Evolutionary conservation across 2,113 vertebrate genomes (phyloP).

Genomic region (Erythrocercus mccallii): DNA sequence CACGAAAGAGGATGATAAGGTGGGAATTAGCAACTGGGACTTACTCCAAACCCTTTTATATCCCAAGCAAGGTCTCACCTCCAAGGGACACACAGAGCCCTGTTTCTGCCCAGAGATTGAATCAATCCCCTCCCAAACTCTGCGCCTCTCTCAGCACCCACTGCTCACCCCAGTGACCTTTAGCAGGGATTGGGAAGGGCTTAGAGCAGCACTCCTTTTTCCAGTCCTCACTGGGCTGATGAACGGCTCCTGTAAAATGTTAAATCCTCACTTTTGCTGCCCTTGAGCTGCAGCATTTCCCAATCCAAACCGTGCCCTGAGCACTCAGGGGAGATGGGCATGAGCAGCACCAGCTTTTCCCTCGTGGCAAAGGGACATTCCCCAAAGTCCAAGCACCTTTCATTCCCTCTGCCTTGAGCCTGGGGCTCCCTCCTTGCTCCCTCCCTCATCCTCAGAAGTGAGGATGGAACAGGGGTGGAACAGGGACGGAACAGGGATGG

Average conservation of each 20-base stretch:
- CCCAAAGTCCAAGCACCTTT: neutral
- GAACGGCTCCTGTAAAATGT: neutral
- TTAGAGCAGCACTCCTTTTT: neutral
- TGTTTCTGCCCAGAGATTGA: neutral
- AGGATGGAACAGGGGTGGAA: neutral
- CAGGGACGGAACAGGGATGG: neutral
- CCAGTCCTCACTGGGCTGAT: neutral
- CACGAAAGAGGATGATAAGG: neutral
- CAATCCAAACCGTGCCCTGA: neutral
- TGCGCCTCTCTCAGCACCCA: neutral
- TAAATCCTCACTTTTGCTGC: neutral
- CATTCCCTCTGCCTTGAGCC: neutral
- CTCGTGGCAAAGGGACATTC: neutral
- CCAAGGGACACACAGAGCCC: neutral
- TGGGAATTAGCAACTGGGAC: neutral
- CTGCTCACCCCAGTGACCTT: neutral
- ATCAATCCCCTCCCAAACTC: neutral
- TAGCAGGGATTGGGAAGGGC: neutral
- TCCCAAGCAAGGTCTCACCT: neutral
- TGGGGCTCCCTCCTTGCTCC: too few relatives aligned
- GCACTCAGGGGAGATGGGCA: fast-evolving
- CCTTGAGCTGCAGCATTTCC: neutral
- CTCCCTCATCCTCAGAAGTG: fast-evolving
- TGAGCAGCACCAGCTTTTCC: neutral
- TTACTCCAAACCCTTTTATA: neutral